Percentiles rank a stretch among this genome's conserved stretches.
phyloP scores from a whole-genome alignment of 2,888 invertebrate species.

The Mayetiola destructor region DNA sequence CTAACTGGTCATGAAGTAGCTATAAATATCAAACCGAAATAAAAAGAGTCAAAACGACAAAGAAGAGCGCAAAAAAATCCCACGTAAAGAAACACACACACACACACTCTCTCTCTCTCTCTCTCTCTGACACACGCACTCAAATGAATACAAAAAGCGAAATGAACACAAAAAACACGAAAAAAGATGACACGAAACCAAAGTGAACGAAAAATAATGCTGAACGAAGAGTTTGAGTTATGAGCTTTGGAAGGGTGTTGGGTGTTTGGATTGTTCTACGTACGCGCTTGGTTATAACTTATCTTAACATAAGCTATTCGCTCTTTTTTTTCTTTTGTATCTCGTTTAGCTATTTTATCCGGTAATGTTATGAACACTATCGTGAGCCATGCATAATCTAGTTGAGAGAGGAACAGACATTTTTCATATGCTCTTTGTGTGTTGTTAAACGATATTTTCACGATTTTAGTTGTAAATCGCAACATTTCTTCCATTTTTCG shows the following conservation, averaged over 20 bases:
- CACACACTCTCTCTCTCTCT: too few relatives aligned
- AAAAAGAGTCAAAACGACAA: conserved; percentile 10
- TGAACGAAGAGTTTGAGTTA: too few relatives aligned
- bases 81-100: too few relatives aligned
- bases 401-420: conserved; percentile 2
- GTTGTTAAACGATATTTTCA: background rate
- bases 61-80: too few relatives aligned
- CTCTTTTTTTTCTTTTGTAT: too few relatives aligned
- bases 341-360: too few relatives aligned
- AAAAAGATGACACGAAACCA: background rate
- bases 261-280: too few relatives aligned
- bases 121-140: too few relatives aligned
- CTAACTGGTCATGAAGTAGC: conserved; percentile 17
- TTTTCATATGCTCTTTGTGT: conserved; percentile 3
- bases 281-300: too few relatives aligned
- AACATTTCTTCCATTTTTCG: background rate
- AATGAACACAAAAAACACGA: background rate
- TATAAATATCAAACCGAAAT: conserved; percentile 15
- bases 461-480: conserved; percentile 3
- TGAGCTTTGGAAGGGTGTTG: background rate
- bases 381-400: conserved; percentile 9
- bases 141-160: too few relatives aligned
- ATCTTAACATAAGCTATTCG: conserved; percentile 10
- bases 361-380: conserved; percentile 10
- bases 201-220: background rate